Evolutionary conservation across 35 echinoderm and acorn worm species (phyloP).

Genomic region (Amphiura filiformis): DNA sequence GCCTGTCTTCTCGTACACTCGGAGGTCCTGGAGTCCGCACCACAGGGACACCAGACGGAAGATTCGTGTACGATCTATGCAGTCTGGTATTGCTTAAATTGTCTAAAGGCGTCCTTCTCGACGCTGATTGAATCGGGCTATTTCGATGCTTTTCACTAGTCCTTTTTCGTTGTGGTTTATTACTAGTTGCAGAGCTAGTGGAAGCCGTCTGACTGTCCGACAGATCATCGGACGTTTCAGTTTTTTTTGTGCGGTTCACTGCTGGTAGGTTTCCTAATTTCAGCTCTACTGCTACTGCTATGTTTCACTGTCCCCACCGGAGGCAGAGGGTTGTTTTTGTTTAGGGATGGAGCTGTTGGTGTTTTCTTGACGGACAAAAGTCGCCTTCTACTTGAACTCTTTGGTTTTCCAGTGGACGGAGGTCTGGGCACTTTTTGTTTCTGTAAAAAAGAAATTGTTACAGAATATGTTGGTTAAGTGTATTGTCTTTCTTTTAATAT

Average conservation of each 20-base stretch:
- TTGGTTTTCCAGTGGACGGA: conserved; percentile 68
- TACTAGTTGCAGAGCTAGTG: background rate
- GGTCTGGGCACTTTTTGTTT: conserved; percentile 73
- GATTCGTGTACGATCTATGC: conserved; percentile 48
- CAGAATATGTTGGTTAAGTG: too few species aligned
- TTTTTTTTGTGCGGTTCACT: background rate
- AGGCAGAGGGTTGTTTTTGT: conserved; percentile 68
- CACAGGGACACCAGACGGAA: conserved; percentile 31
- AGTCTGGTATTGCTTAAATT: conserved; percentile 51
- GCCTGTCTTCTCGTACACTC: conserved; percentile 42
- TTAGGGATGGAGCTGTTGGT: conserved; percentile 49
- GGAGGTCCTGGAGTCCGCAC: conserved; percentile 29
- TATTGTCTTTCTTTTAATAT: too few species aligned
- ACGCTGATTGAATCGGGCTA: conserved; percentile 63
- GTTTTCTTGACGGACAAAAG: conserved; percentile 23
- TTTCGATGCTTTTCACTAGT: conserved; percentile 38
- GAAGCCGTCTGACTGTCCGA: background rate
- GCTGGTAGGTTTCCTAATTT: background rate
- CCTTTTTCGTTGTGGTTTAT: conserved; percentile 1
- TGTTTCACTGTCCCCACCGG: conserved; percentile 40
- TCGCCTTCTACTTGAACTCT: conserved; percentile 56
- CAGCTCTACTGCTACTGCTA: background rate
- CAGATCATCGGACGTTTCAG: background rate
- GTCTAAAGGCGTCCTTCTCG: conserved; percentile 61
- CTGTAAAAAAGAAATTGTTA: conserved; percentile 14